Evolutionary conservation across 1,140 invertebrate species (phyloP).

Genomic region (Physella acuta): DNA sequence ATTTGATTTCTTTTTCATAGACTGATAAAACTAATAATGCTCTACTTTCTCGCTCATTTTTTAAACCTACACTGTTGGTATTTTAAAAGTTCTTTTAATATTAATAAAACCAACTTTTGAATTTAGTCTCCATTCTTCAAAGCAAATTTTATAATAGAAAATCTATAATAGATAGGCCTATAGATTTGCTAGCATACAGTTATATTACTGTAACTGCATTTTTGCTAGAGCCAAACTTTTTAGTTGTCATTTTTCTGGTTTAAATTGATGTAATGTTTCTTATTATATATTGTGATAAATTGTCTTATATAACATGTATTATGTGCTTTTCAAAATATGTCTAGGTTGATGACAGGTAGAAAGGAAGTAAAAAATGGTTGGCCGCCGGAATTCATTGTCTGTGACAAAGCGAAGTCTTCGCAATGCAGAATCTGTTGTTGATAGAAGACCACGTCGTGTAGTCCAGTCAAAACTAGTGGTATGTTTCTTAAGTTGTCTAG

Average conservation of each 20-base stretch:
- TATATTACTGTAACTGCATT: neutral
- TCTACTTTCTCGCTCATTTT: no score
- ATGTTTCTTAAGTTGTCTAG: neutral
- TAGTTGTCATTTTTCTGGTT: neutral
- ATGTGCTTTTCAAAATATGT: neutral
- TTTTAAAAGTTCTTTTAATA: no score
- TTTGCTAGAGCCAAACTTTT: neutral
- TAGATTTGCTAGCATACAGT: no score
- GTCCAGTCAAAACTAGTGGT: constrained; percentile 26
- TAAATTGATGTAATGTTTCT: neutral
- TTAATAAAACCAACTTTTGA: no score
- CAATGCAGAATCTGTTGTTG: neutral
- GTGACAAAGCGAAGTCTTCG: constrained; percentile 21
- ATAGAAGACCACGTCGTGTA: constrained; percentile 11
- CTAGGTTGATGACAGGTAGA: neutral
- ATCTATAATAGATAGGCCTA: no score
- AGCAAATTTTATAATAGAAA: no score
- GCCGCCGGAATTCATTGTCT: neutral
- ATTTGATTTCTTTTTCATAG: no score
- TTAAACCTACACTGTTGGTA: no score
- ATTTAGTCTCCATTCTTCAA: no score
- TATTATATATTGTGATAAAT: neutral
- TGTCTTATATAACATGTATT: neutral
- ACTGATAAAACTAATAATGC: no score
- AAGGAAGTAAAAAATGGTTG: constrained; percentile 4